Evolutionary conservation across 2,888 invertebrate genomes (phyloP), one percentile per base, ranked within the genome.

Genomic region (Parnassius mnemosyne): DNA sequence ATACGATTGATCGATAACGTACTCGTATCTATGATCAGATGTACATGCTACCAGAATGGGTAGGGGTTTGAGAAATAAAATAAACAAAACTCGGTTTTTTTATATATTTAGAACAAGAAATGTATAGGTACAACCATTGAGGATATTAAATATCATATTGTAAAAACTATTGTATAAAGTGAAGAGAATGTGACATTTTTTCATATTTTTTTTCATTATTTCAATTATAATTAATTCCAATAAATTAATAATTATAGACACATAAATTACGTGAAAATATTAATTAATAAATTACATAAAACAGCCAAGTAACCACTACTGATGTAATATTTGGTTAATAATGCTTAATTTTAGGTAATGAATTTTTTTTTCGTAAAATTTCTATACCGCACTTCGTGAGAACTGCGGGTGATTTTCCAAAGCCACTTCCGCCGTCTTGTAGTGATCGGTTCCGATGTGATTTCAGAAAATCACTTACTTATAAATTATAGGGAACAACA

Each of bases 81-180:
- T 64, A 70, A 76, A 72, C 62, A 64, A 10, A 69, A 66, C 61
- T 65, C 80, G 77, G 85, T 83, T 85, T 89, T 87, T 90, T 89
- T 63, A 92, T 92, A 92, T 92, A 92, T 92, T 92, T 92, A 92
- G 92, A 92, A 92, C 92, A 92, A 92, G 92, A 92, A 92, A 92
- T 92, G 92, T 92, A 92, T 92, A 91, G 89, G 91, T 92, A 92
- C 92, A 92, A 92, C 92, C 92, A 92, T 92, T 85, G 92, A 92
- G 89, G 92, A 92, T 92, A 92, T 92, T 91, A 90, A 89, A 92
- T 92, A 92, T 92, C 92, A 85, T 92, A 92, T 92, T 90, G 89
- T 91, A 91, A 90, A 90, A 91, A 88, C 91, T 92, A 92, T 92
- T 92, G 92, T 92, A 91, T 87, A 90, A 89, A 89, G 88, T 89